Evolutionary conservation across 2,797 vertebrate genomes (phyloP).

Genomic region (Sebastes wilsoni): DNA sequence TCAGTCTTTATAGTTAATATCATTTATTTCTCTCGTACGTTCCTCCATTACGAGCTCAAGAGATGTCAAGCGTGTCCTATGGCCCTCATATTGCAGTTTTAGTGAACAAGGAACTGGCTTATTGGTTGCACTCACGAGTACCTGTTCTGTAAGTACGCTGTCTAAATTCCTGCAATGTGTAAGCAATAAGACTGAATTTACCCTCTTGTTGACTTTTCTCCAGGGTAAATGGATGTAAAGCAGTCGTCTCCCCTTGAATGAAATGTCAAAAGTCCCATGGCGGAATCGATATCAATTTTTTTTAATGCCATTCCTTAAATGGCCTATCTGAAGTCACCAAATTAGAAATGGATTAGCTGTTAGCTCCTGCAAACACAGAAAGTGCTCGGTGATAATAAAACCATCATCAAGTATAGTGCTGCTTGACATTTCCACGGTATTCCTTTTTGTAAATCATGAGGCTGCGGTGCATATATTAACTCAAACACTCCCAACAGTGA

Average conservation of each 20-base stretch:
- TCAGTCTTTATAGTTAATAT: neutral
- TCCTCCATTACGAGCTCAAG: neutral
- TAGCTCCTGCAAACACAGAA: neutral
- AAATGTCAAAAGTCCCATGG: conserved; percentile 7
- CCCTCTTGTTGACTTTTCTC: neutral
- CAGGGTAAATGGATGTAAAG: neutral
- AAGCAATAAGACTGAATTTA: neutral
- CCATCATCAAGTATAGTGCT: neutral
- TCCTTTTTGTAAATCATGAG: neutral
- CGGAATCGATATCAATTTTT: conserved; percentile 23
- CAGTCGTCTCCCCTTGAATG: neutral
- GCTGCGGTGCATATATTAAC: neutral
- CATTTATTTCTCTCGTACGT: neutral
- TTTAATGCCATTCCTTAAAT: neutral
- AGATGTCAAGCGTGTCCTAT: neutral
- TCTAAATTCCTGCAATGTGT: neutral
- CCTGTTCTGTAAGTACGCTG: neutral
- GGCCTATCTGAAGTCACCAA: neutral
- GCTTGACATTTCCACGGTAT: neutral
- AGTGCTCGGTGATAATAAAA: neutral
- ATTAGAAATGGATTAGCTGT: conserved; percentile 27
- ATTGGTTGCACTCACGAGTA: neutral
- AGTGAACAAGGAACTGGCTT: neutral
- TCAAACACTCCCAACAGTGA: neutral
- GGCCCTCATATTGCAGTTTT: neutral